phyloP scores from a whole-genome alignment of 2,113 vertebrate species.

The Pimephales promelas region DNA sequence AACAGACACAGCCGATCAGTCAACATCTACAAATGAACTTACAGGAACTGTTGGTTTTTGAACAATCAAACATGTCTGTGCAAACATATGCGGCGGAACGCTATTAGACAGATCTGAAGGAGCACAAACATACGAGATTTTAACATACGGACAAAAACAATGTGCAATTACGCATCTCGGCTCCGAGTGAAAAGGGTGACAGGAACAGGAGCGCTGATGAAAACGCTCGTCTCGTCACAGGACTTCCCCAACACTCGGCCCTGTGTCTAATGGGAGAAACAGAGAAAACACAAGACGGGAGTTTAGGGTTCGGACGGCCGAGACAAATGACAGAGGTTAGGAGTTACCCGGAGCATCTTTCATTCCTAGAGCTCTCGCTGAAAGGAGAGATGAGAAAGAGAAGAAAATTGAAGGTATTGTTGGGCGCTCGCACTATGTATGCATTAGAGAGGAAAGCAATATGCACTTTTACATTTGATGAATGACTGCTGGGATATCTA shows the following conservation, averaged over 20 bases:
- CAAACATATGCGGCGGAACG: not conserved
- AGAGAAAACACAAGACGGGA: conserved; percentile 20
- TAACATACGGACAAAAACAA: not conserved
- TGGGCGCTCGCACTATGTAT: conserved; percentile 17
- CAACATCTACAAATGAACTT: not conserved
- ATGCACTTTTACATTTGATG: conserved; percentile 48
- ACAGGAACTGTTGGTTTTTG: not conserved
- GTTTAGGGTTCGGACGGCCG: not conserved
- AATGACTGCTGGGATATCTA: conserved; percentile 41
- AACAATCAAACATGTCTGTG: conserved; percentile 5
- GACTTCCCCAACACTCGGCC: not conserved
- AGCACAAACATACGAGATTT: not conserved
- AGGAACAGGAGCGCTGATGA: conserved; percentile 12
- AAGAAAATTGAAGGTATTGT: conserved; percentile 21
- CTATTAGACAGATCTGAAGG: not conserved
- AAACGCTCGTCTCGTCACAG: not conserved
- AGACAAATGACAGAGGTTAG: conserved; percentile 28
- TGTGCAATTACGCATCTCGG: not conserved
- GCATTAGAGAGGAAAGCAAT: conserved; percentile 46
- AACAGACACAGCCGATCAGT: not conserved
- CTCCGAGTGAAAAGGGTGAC: not conserved
- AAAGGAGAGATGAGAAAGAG: conserved; percentile 32
- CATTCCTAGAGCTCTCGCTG: conserved; percentile 8
- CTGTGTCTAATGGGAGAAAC: conserved; percentile 15
- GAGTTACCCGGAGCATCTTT: conserved; percentile 21